Conservation (phyloP, 2,113 vertebrate genomes). For the Hippopotamus amphibius region DNA sequence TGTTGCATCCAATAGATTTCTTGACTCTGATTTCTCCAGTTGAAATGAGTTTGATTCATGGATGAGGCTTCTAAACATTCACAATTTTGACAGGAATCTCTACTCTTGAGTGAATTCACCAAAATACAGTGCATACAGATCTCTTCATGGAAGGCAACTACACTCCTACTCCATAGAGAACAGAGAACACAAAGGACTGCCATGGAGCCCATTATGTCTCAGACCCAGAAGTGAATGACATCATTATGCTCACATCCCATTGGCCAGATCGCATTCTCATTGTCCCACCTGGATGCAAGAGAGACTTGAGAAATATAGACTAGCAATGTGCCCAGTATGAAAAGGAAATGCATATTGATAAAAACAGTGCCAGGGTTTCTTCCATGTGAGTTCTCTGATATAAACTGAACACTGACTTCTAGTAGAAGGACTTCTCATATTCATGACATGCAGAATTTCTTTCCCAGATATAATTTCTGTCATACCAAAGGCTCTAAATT, state of each 20-base stretch:
- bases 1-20: not conserved
- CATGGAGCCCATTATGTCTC: not conserved
- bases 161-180: not conserved
- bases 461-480: not conserved
- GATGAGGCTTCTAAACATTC: not conserved
- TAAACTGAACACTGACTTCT: not conserved
- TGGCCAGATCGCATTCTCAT: not conserved
- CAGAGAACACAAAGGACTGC: not conserved
- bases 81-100: not conserved
- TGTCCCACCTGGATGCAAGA: not conserved
- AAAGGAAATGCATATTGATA: not conserved
- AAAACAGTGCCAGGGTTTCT: not conserved
- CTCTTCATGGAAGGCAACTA: not conserved
- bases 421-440: not conserved
- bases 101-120: not conserved
- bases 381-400: not conserved
- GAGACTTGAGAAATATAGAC: not conserved
- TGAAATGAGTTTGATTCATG: not conserved
- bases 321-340: not conserved
- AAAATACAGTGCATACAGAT: not conserved
- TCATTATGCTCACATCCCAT: not conserved
- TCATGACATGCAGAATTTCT: not conserved
- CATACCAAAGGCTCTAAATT: not conserved
- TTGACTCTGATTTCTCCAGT: not conserved
- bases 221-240: not conserved